Percentiles rank a stretch among this genome's conserved stretches.
Conservation (phyloP, 2,888 invertebrate species). For the Andrena bucephala region DNA sequence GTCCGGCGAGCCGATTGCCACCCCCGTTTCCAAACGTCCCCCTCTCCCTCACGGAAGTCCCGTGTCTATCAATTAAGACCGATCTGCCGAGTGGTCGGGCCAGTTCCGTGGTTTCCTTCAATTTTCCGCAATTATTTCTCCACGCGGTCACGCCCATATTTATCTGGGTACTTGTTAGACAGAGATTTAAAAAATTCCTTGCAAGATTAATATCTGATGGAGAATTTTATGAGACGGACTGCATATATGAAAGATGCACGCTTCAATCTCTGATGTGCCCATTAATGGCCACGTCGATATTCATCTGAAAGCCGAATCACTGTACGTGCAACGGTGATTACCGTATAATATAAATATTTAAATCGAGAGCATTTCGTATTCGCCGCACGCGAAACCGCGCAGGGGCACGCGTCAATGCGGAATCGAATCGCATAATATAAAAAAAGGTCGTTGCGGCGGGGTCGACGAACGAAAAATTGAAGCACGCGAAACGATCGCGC, state of each 20-base stretch:
- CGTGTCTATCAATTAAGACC: conserved; percentile 69
- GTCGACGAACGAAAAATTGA: conserved; percentile 14
- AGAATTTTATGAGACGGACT: background rate
- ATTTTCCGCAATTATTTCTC: conserved; percentile 58
- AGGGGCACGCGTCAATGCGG: conserved; percentile 3
- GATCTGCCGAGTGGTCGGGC: conserved; percentile 35
- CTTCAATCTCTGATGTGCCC: background rate
- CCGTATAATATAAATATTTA: conserved; percentile 44
- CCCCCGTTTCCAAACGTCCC: background rate
- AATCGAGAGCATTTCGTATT: conserved; percentile 30
- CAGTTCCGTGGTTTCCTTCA: conserved; percentile 30
- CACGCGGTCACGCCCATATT: conserved; percentile 42
- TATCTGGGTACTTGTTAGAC: conserved; percentile 39
- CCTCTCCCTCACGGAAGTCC: conserved; percentile 28
- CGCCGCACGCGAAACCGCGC: conserved; percentile 5
- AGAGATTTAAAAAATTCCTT: too few species aligned
- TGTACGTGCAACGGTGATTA: conserved; percentile 19
- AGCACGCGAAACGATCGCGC: conserved; percentile 16
- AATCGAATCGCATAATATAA: conserved; percentile 5
- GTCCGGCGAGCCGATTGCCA: conserved; percentile 64
- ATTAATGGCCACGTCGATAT: conserved; percentile 23
- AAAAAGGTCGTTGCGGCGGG: conserved; percentile 3
- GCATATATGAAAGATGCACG: background rate
- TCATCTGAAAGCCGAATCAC: background rate
- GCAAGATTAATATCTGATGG: too few species aligned